Conservation (phyloP, 1,140 invertebrate genomes). For the Leptinotarsa lineolata region DNA sequence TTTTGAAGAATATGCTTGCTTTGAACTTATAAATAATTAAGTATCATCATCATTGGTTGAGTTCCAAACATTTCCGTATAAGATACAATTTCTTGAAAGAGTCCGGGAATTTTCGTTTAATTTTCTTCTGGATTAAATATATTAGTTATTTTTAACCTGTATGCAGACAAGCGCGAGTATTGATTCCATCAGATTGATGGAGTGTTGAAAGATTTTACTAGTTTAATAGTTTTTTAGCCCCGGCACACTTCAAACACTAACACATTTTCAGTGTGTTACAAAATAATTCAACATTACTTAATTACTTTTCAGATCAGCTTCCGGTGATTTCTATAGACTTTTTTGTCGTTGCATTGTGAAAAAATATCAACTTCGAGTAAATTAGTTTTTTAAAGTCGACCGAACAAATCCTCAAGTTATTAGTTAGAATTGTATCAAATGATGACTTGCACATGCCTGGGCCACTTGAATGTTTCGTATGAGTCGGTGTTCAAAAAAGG, state of each 20-base stretch:
- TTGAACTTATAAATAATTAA: no score
- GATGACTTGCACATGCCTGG: background rate
- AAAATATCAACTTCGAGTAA: constrained; percentile 30
- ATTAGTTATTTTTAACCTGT: no score
- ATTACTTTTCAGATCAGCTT: constrained; percentile 29
- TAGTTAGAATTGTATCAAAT: background rate
- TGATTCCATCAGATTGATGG: no score
- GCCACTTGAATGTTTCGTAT: constrained; percentile 17
- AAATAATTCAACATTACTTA: constrained; percentile 28
- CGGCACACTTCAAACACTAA: background rate
- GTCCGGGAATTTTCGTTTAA: no score
- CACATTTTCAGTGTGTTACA: background rate
- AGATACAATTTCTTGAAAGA: no score
- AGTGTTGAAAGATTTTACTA: no score
- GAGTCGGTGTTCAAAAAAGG: constrained; percentile 32
- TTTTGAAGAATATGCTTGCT: no score
- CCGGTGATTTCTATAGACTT: constrained; percentile 24
- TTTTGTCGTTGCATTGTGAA: constrained; percentile 30
- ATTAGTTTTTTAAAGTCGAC: constrained; percentile 18
- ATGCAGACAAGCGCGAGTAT: no score
- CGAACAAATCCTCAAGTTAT: background rate
- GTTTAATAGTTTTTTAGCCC: no score
- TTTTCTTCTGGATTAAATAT: no score
- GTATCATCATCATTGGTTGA: no score
- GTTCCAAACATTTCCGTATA: no score